Evolutionary conservation across 1,140 invertebrate species (phyloP).

Genomic region (Drosophila ficusphila): DNA sequence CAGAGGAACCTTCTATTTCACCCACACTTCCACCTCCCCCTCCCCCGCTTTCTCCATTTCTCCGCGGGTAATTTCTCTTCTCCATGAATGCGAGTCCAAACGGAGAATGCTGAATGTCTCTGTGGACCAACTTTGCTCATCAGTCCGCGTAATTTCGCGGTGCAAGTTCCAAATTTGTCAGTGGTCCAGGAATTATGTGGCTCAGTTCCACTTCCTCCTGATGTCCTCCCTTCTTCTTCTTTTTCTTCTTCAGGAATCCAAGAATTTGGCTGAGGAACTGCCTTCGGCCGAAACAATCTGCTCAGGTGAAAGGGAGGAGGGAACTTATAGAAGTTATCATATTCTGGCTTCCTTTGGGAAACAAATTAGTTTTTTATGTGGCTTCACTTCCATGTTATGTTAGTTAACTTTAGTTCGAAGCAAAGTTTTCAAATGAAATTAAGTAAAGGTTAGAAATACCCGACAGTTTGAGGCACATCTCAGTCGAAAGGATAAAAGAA

Average conservation of each 20-base stretch:
- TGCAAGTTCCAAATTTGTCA: conserved; percentile 71
- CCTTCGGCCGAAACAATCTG: conserved; percentile 55
- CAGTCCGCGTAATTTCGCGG: conserved; percentile 67
- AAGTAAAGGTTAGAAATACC: conserved; percentile 5
- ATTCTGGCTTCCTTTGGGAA: conserved; percentile 24
- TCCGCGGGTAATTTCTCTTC: conserved; percentile 36
- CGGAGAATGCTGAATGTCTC: conserved; percentile 31
- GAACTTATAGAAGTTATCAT: not conserved
- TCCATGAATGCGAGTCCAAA: conserved; percentile 28
- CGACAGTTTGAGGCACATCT: too few species aligned
- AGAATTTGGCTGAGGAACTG: conserved; percentile 25
- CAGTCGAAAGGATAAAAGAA: too few species aligned
- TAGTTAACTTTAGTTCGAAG: conserved; percentile 19
- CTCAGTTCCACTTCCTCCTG: not conserved
- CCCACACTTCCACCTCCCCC: not conserved
- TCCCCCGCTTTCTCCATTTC: conserved; percentile 1
- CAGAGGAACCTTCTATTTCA: not conserved
- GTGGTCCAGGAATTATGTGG: conserved; percentile 50
- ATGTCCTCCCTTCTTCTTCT: not conserved
- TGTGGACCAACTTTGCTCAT: conserved; percentile 64
- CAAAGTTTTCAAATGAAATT: conserved; percentile 53
- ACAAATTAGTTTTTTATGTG: conserved; percentile 65
- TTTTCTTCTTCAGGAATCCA: not conserved
- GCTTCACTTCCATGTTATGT: conserved; percentile 25
- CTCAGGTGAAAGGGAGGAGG: conserved; percentile 21